Conservation (phyloP, 2,113 vertebrate species). For the Mesitornis unicolor region DNA sequence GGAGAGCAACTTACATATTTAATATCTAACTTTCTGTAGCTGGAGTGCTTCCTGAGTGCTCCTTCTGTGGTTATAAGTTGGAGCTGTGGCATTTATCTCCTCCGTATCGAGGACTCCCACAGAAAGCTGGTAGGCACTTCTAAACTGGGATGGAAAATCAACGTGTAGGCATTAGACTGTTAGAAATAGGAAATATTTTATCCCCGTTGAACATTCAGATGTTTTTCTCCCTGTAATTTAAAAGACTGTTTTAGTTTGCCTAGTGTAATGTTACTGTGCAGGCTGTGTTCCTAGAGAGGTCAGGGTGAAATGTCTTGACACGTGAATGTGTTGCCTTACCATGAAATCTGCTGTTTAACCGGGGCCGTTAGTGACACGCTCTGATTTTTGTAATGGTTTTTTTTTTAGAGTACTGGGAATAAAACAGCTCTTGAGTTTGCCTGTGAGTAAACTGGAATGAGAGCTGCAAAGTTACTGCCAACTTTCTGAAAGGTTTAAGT, state of each 20-base stretch:
- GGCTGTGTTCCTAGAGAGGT: neutral
- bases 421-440: neutral
- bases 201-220: accelerated
- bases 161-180: neutral
- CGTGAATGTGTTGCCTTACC: neutral
- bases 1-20: no score
- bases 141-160: neutral
- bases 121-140: neutral
- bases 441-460: neutral
- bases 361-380: neutral
- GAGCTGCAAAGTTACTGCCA: neutral
- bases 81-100: neutral
- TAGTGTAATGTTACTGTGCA: neutral
- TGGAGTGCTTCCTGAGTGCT: neutral
- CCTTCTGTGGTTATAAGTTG: neutral
- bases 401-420: no score
- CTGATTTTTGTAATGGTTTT: neutral
- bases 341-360: neutral
- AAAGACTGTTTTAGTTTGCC: neutral
- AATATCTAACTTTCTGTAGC: no score
- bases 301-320: neutral
- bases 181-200: neutral
- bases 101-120: neutral
- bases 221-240: neutral
- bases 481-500: neutral